These are phyloP conservation scores for Bugulina stolonifera DNA, from an alignment of 2,888 invertebrate species.

Conservation along the genomic window DNA sequence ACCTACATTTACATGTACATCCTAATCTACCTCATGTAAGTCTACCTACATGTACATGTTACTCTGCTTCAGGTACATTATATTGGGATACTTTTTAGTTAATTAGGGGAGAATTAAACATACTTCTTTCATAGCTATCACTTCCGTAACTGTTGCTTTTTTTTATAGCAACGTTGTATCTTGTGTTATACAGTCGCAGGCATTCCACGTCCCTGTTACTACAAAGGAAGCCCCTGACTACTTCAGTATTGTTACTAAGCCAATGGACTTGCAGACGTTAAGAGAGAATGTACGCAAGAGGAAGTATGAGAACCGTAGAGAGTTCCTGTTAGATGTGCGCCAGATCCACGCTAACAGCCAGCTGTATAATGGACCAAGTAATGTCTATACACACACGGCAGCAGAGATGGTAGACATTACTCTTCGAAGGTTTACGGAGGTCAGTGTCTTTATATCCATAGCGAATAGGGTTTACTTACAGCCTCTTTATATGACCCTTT, in stretches of 20 bases:
- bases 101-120: no score
- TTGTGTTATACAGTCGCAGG: conserved; percentile 60
- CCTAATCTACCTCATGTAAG: no score
- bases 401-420: conserved; percentile 81
- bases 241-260: conserved; percentile 79
- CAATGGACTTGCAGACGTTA: conserved; percentile 96
- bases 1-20: no score
- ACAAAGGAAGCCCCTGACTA: conserved; percentile 89
- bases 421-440: conserved; percentile 78
- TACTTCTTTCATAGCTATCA: no score
- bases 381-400: conserved; percentile 76
- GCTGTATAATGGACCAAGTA: conserved; percentile 80
- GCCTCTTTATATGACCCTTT: no score
- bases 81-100: no score
- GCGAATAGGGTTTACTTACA: no score
- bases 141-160: no score
- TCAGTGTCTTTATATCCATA: no score
- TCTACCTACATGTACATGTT: no score
- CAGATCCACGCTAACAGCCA: conserved; percentile 92
- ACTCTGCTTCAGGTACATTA: no score
- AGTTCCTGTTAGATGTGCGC: conserved; percentile 88
- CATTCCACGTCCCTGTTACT: conserved; percentile 90
- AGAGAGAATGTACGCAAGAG: conserved; percentile 58
- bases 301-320: conserved; percentile 86
- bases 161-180: no score